A percentile compares a stretch with the other conserved stretches of the same genome.
Conservation (phyloP, 2,888 invertebrate genomes). For the Eupeodes latifasciatus region DNA sequence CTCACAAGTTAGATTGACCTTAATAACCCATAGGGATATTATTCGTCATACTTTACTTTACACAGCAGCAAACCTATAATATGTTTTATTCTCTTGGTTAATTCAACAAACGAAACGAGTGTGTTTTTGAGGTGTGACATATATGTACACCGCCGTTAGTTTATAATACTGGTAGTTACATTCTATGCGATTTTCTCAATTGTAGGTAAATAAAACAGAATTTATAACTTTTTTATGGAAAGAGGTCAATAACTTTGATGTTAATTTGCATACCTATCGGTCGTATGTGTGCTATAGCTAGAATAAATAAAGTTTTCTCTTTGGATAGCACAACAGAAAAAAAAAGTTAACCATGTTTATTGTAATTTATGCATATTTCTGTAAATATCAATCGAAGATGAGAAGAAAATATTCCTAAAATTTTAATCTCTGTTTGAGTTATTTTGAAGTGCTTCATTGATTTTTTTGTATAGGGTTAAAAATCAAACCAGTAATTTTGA, state of each 20-base stretch:
- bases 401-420: neutral
- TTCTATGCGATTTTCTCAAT: constrained; percentile 5
- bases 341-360: neutral
- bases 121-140: constrained; percentile 17
- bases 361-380: neutral
- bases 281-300: constrained; percentile 14
- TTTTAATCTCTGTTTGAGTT: neutral
- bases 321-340: neutral
- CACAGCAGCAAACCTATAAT: neutral
- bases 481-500: too few species aligned
- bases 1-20: constrained; percentile 21
- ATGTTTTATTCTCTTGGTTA: neutral
- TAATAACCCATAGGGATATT: constrained; percentile 32
- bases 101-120: constrained; percentile 10
- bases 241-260: constrained; percentile 61
- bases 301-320: constrained; percentile 17
- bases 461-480: too few species aligned
- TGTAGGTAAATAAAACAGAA: constrained; percentile 13
- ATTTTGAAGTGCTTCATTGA: too few species aligned
- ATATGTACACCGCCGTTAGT: neutral
- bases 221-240: constrained; percentile 33
- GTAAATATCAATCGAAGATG: too few species aligned
- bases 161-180: neutral
- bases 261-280: constrained; percentile 50
- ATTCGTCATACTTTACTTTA: neutral